Conservation (phyloP, 2,113 vertebrate genomes). For the Anhinga rufa region DNA sequence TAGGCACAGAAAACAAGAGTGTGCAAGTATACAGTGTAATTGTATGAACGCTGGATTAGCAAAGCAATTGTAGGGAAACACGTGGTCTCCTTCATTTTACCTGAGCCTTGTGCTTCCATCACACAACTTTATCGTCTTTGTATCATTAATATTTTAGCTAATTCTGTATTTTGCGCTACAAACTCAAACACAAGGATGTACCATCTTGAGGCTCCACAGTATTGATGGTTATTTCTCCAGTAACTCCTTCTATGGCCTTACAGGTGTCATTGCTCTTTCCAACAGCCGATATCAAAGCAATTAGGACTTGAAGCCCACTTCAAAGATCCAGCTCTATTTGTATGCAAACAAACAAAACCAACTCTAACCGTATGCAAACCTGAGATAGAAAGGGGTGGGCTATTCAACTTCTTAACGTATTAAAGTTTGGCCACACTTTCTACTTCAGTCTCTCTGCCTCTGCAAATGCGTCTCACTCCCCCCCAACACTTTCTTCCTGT, state of each 20-base stretch:
- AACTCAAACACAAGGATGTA: background rate
- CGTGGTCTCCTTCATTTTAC: background rate
- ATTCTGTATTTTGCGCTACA: background rate
- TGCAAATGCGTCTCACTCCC: no score
- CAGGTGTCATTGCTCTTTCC: background rate
- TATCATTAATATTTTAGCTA: background rate
- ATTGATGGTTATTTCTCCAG: background rate
- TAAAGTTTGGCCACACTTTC: background rate
- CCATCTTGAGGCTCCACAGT: background rate
- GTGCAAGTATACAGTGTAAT: background rate
- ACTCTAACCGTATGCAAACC: background rate
- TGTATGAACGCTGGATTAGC: background rate
- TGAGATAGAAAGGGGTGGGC: background rate
- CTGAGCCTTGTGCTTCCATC: background rate
- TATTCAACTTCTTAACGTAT: background rate
- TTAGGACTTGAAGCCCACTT: background rate
- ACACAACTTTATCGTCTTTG: background rate
- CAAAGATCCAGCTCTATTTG: background rate
- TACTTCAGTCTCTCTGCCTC: background rate
- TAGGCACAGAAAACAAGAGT: background rate
- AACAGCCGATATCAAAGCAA: background rate
- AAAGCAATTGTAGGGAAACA: background rate
- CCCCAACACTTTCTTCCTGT: background rate
- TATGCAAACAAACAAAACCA: background rate
- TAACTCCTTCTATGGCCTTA: background rate